Base-by-base conservation (phyloP, 2,797 vertebrate genomes). In the Rhadinocentrus ornatus region DNA sequence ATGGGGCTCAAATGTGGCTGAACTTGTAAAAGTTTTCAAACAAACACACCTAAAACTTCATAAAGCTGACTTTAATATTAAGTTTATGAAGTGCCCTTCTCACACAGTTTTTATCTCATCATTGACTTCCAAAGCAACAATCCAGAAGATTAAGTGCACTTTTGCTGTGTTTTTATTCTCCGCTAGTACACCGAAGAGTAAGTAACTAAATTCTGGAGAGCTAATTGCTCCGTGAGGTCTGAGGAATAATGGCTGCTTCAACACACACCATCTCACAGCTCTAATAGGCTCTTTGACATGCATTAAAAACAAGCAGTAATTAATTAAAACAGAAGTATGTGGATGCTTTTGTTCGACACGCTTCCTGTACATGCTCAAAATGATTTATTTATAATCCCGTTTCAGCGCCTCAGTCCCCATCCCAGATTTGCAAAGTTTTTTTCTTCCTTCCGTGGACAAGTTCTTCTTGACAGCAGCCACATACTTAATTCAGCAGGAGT, bases 191-290 rank as follows among this genome's bases (percentile, higher is more conserved):
- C 55, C 26, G 56, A 70, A 71, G 79, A 73, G 77, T 29, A 37
- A 71, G 62, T 58, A 59, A 71, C 13, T 70, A 58, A 65, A 69
- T 54, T 66, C 50, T 65, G 46, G 37, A 39, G 53, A 27, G 75
- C 68, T 84, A 86, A 87, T 88, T 88, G 85, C 74, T 77, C 75
- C 27, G 0, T 26, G 35, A 73, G 80, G 80, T 66, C 69, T 61
- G 27, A 70, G 58, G 71, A 84, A 41, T 78, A 82, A 84, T 72
- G 68, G 63, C 60, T 69, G 65, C 62, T 82, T 67, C 73, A 68
- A 27, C 72, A 3, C 70, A 29, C 16, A 0, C 22, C 1, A 11
- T 46, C 69, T 62, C 73, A 18, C 1, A 20, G 59, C 69, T 70
- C 63, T 68, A 82, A 77, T 60, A 20, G 71, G 41, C 63, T 52